Evolutionary conservation across 2,113 vertebrate species (phyloP), one percentile per base, ranked within the genome.

Genomic region (Heterochromis multidens): DNA sequence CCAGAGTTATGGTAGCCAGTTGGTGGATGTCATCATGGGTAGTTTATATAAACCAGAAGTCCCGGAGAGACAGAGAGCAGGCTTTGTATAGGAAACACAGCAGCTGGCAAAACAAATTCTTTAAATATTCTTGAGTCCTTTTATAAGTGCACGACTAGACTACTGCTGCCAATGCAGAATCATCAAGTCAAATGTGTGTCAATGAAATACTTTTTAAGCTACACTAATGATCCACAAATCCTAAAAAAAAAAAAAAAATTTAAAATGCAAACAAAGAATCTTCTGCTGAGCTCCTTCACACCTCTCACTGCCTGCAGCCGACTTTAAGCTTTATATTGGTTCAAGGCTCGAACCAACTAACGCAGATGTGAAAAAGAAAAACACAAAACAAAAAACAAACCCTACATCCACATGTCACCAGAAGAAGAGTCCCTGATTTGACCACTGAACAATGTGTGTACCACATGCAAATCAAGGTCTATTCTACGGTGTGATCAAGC

Each of bases 91-190:
- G 83, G 79, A 80, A 84, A 82, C 76, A 77, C 27, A 84, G 88
- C 94, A 95, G 91, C 93, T 94, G 95, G 89, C 88, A 81, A 82
- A 93, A 93, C 93, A 91, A 87, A 94, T 94, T 94, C 94, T 89
- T 92, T 58, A 91, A 78, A 94, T 93, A 89, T 89, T 90, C 87
- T 37, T 40, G 62, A 83, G 84, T 63, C 78, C 80, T 77, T 92
- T 87, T 89, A 86, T 81, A 91, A 85, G 87, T 76, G 74, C 77
- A 70, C 12, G 2, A 54, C 65, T 79, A 57, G 77, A 86, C 77
- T n/a, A 14, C 56, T 5, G 60, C 78, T 87, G 87, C 90, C 83
- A 52, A 23, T 84, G 78, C 14, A 35, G 79, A 79, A 70, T 19
- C 79, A 37, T 80, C 86, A 85, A 52, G 25, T 21, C 67, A 72